Evolutionary conservation across 1,140 invertebrate species (phyloP).

Genomic region (Schlechtendalia chinensis): DNA sequence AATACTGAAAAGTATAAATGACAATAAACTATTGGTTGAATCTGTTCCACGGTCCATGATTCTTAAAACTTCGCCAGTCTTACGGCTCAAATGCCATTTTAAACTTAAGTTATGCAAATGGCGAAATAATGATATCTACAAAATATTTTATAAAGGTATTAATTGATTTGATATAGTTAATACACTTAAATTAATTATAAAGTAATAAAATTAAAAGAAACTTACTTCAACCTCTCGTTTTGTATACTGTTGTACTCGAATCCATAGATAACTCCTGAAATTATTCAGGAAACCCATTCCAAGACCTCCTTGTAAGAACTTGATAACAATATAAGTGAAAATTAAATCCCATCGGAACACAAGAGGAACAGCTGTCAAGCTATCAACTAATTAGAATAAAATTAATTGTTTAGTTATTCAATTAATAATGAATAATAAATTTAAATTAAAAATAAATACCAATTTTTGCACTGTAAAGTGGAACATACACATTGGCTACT

Average conservation of each 20-base stretch:
- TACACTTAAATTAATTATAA: not conserved
- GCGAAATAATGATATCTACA: constrained; percentile 71
- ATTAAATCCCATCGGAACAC: constrained; percentile 85
- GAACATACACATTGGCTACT: constrained; percentile 89
- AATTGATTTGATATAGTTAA: not conserved
- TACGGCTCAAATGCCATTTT: constrained; percentile 86
- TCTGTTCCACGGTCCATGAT: constrained; percentile 95
- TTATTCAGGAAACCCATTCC: constrained; percentile 92
- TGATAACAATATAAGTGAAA: constrained; percentile 79
- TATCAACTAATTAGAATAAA: constrained; percentile 67
- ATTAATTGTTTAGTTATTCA: constrained; percentile 43
- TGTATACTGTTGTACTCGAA: constrained; percentile 91
- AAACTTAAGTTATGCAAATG: constrained; percentile 85
- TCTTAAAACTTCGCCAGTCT: constrained; percentile 92
- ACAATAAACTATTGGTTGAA: constrained; percentile 88
- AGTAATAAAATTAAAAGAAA: not conserved
- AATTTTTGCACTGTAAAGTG: constrained; percentile 90
- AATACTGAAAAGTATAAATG: constrained; percentile 85
- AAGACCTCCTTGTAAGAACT: constrained; percentile 91
- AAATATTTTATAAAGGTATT: not conserved
- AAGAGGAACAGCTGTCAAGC: constrained; percentile 62
- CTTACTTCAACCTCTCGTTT: constrained; percentile 82
- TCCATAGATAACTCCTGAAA: constrained; percentile 88
- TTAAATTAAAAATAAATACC: constrained; percentile 52
- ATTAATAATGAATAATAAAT: constrained; percentile 35